These are phyloP conservation scores for Crocidura indochinensis DNA, from an alignment of 2,797 vertebrate genomes.

Conservation along the genomic window DNA sequence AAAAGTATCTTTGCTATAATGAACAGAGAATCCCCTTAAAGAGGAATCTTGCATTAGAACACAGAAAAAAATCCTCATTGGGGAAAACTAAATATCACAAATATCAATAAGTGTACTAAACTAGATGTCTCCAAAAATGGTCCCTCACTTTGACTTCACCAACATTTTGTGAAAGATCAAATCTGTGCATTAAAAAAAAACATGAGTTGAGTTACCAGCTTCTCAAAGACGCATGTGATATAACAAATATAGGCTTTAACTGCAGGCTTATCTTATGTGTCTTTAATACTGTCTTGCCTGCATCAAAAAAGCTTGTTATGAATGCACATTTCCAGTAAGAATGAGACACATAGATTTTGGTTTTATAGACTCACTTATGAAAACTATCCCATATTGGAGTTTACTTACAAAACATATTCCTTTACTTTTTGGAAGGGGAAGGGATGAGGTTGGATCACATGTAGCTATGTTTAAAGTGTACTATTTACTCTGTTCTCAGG, in stretches of 20 bases:
- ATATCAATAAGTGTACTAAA: background rate
- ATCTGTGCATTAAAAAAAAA: background rate
- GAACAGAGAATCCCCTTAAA: background rate
- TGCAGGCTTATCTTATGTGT: background rate
- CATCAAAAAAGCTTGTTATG: background rate
- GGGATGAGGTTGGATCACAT: no score
- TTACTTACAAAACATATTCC: background rate
- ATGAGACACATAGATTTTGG: background rate
- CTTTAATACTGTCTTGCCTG: background rate
- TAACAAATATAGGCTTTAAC: background rate
- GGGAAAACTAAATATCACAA: constrained; percentile 22
- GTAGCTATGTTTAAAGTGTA: no score
- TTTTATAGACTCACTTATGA: constrained; percentile 17
- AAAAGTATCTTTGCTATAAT: background rate
- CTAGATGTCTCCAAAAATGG: background rate
- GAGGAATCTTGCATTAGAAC: background rate
- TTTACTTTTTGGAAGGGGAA: no score
- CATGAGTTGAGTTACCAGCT: background rate
- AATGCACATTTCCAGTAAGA: background rate
- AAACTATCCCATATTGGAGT: background rate
- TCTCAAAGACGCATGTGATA: background rate
- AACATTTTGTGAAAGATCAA: background rate
- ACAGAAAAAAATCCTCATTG: background rate
- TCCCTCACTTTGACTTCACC: background rate
- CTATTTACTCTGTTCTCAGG: no score